phyloP scores from a whole-genome alignment of 2,888 invertebrate genomes.

The Asteroscopus sphinx region DNA sequence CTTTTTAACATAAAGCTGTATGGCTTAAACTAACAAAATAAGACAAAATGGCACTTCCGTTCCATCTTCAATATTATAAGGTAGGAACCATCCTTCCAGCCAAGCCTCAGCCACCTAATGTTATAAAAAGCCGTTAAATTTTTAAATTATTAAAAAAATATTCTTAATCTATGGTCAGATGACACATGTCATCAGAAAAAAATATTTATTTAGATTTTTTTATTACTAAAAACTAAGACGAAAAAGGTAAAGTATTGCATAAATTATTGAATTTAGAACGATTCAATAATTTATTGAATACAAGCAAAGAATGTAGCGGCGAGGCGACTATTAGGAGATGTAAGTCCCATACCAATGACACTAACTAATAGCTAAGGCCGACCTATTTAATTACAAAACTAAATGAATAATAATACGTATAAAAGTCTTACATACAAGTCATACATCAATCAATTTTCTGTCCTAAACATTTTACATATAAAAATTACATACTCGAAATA shows the following conservation, averaged over 20 bases:
- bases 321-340: constrained; percentile 44
- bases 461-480: constrained; percentile 68
- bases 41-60: constrained; percentile 58
- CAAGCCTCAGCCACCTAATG: constrained; percentile 31
- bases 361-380: constrained; percentile 57
- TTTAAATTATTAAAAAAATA: background rate
- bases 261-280: too few species aligned
- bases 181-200: constrained; percentile 4
- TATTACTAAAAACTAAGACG: too few species aligned
- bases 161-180: background rate
- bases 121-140: background rate
- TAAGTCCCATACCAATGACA: constrained; percentile 45
- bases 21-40: constrained; percentile 52
- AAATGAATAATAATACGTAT: constrained; percentile 62
- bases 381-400: constrained; percentile 56
- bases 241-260: too few species aligned
- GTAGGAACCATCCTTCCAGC: constrained; percentile 49
- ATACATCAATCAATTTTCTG: constrained; percentile 61
- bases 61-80: constrained; percentile 51
- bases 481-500: constrained; percentile 78
- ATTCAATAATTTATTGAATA: too few species aligned
- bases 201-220: constrained; percentile 2
- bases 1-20: constrained; percentile 41
- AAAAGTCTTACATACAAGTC: constrained; percentile 63
- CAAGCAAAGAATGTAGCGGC: constrained; percentile 23